Evolutionary conservation across 2,888 invertebrate genomes (phyloP).

Genomic region (Strigamia maritima): DNA sequence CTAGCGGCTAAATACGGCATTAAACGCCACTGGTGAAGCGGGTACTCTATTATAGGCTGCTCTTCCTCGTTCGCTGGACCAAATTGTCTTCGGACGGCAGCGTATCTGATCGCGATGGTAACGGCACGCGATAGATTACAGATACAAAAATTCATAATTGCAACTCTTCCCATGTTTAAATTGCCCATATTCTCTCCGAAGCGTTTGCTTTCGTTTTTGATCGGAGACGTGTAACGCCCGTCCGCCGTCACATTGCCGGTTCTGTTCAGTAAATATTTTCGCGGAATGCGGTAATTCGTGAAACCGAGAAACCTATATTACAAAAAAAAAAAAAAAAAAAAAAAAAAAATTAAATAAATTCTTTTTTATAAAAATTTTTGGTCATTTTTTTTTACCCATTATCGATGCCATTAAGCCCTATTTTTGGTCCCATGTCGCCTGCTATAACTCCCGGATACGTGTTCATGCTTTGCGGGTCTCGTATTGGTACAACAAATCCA

Average conservation of each 20-base stretch:
- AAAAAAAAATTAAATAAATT: not conserved
- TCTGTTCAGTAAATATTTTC: slow-evolving; percentile 77
- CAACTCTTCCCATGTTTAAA: slow-evolving; percentile 77
- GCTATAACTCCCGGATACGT: slow-evolving; percentile 76
- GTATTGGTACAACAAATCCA: slow-evolving; percentile 80
- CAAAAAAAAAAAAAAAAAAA: not conserved
- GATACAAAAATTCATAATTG: slow-evolving; percentile 63
- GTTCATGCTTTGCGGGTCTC: slow-evolving; percentile 68
- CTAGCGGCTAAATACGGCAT: slow-evolving; percentile 54
- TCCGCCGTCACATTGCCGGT: slow-evolving; percentile 84
- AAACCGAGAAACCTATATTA: slow-evolving; percentile 72
- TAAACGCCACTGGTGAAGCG: slow-evolving; percentile 64
- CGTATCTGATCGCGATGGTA: slow-evolving; percentile 79
- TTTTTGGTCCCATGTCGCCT: slow-evolving; percentile 90
- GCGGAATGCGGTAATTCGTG: slow-evolving; percentile 80
- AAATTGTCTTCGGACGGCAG: slow-evolving; percentile 82
- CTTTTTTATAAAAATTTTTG: not conserved
- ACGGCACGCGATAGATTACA: slow-evolving; percentile 69
- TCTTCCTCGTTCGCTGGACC: slow-evolving; percentile 70
- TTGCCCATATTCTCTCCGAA: slow-evolving; percentile 79
- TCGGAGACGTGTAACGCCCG: slow-evolving; percentile 84
- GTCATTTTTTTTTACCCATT: slow-evolving; percentile 67
- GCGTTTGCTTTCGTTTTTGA: slow-evolving; percentile 80
- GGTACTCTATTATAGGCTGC: slow-evolving; percentile 84
- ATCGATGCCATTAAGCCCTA: slow-evolving; percentile 86